Percentiles rank a stretch among this genome's conserved stretches.
phyloP scores from a whole-genome alignment of 1,140 invertebrate species.

The Trachymyrmex septentrionalis region DNA sequence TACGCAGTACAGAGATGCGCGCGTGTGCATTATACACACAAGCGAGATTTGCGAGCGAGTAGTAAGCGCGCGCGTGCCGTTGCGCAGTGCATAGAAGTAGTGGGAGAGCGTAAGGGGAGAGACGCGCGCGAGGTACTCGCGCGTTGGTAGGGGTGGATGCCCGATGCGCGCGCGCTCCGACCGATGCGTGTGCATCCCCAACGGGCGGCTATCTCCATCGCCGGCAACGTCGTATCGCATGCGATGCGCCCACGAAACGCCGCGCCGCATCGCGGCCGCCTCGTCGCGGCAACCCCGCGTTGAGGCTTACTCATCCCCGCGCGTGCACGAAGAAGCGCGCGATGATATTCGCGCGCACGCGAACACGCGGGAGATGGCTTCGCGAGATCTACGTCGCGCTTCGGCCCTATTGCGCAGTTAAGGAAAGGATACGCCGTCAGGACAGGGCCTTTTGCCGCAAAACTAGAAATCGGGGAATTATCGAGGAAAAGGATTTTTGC shows the following conservation, averaged over 20 bases:
- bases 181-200: slow-evolving; percentile 64
- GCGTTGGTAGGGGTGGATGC: slow-evolving; percentile 69
- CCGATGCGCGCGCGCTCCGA: slow-evolving; percentile 67
- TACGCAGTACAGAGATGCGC: not conserved
- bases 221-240: slow-evolving; percentile 80
- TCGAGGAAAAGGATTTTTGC: no score
- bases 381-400: slow-evolving; percentile 56
- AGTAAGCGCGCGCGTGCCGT: not conserved
- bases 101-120: not conserved
- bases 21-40: not conserved
- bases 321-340: slow-evolving; percentile 29
- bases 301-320: slow-evolving; percentile 71
- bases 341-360: slow-evolving; percentile 50
- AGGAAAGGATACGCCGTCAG: not conserved
- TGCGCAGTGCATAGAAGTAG: slow-evolving; percentile 24
- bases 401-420: not conserved
- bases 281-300: slow-evolving; percentile 79
- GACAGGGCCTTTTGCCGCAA: no score
- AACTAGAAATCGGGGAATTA: no score
- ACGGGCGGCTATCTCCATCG: slow-evolving; percentile 67
- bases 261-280: slow-evolving; percentile 3
- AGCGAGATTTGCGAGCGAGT: not conserved
- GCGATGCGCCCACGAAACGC: slow-evolving; percentile 72
- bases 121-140: slow-evolving; percentile 39
- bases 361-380: slow-evolving; percentile 32